Base-by-base conservation (phyloP, 2,797 vertebrate species). In the Rhyacichthys aspro region DNA sequence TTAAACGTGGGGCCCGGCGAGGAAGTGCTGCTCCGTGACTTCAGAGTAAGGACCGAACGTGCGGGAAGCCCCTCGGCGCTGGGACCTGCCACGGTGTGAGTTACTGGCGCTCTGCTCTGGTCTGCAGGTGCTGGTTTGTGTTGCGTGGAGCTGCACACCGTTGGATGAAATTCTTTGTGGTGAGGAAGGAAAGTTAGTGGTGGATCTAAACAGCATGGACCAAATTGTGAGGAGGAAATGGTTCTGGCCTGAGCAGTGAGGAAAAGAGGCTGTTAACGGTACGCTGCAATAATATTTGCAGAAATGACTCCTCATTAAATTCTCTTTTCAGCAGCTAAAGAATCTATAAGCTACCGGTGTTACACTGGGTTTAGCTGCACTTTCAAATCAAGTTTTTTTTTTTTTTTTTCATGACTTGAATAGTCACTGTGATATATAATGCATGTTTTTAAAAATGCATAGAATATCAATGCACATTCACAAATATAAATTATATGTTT, bases 221-320 rank as follows among this genome's bases (percentile, higher is more conserved):
- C 43, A 55, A 73, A 67, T 47, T 69, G 79, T 67, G 47, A 36
- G 55, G 42, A 50, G 76, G 81, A 89, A 86, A 76, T 42, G 55
- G 58, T 65, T 79, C 78, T 85, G 79, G 76, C 76, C 65, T 3
- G 55, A 67, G 70, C 19, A 1, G 55, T 18, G 69, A 76, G 74
- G n/a, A 74, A 83, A 69, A 77, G 67, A 73, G 58, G 59, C 71
- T 67, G 77, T 85, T 83, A 82, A 86, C 79, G 9, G 70, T 55
- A 12, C 17, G 56, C 53, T 85, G 61, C 71, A 60, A 68, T 77
- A 76, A 81, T 83, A 75, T 86, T 84, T 78, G n/a, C n/a, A n/a
- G n/a, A n/a, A n/a, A n/a, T n/a, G 58, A 70, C 78, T 55, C 63
- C 83, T 84, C 69, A 80, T 85, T 80, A 82, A 82, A 82, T 45